These are phyloP conservation scores for Siderastrea siderea DNA, from an alignment of 92 coral and sea anemone genomes.

Conservation along the genomic window DNA sequence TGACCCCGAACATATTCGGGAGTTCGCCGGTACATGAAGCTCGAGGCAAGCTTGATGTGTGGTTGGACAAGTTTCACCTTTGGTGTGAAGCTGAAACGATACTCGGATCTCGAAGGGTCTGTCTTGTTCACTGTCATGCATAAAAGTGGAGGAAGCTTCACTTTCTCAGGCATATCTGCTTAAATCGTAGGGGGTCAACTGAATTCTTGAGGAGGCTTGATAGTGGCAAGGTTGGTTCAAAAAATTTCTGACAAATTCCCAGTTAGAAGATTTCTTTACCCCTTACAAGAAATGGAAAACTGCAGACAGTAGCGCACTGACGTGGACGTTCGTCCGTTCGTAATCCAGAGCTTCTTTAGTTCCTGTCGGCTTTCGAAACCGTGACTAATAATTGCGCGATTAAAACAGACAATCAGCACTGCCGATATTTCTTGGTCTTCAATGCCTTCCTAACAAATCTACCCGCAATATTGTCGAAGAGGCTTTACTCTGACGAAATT, in stretches of 20 bases:
- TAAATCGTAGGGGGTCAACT: not conserved
- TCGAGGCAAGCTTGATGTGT: constrained; percentile 86
- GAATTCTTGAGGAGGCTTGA: not conserved
- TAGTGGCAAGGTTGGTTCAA: no score
- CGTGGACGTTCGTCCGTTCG: not conserved
- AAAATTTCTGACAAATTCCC: no score
- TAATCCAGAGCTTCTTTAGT: not conserved
- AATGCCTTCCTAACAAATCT: not conserved
- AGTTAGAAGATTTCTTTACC: no score
- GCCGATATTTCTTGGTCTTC: not conserved
- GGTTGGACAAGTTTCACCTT: constrained; percentile 83
- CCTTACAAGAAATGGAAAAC: no score
- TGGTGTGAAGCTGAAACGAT: constrained; percentile 80
- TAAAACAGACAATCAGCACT: not conserved
- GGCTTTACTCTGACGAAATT: not conserved
- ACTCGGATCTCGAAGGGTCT: constrained; percentile 78
- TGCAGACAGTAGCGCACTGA: no score
- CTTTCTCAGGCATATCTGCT: constrained; percentile 42
- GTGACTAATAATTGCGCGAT: no score
- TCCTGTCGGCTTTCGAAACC: not conserved
- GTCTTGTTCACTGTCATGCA: constrained; percentile 72
- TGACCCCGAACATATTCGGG: constrained; percentile 83
- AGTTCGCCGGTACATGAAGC: constrained; percentile 87
- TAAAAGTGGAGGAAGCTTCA: constrained; percentile 85
- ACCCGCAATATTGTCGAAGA: not conserved